Evolutionary conservation across 2,113 vertebrate species (phyloP).

Genomic region (Alligator sinensis): DNA sequence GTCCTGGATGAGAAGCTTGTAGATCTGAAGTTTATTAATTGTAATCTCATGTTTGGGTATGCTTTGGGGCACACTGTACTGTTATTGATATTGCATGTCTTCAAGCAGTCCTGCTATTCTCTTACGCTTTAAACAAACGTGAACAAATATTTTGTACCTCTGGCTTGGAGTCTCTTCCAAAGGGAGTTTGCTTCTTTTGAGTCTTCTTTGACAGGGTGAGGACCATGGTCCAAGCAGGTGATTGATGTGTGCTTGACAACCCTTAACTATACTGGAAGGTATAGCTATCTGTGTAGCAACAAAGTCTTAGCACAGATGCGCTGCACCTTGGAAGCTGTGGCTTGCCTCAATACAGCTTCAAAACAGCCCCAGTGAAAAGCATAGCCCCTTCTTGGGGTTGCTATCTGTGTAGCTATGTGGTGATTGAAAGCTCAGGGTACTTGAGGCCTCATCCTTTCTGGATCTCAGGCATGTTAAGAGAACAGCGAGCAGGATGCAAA

Average conservation of each 20-base stretch:
- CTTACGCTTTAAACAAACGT: not conserved
- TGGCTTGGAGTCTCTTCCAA: not conserved
- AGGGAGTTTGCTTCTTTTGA: not conserved
- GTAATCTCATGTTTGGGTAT: not conserved
- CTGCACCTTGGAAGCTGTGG: not conserved
- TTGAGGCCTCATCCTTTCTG: too few relatives aligned
- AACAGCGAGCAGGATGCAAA: too few relatives aligned
- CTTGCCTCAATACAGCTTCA: too few relatives aligned
- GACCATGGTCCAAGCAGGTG: not conserved
- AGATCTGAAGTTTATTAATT: not conserved
- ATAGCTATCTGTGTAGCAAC: not conserved
- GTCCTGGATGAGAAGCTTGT: not conserved
- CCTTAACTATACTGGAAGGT: not conserved
- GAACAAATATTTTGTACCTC: not conserved
- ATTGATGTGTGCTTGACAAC: not conserved
- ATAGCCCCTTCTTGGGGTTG: too few relatives aligned
- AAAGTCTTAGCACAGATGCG: not conserved
- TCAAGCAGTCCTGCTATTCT: not conserved
- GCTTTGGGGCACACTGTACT: not conserved
- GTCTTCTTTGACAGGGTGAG: not conserved
- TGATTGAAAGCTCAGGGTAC: too few relatives aligned
- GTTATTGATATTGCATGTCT: not conserved
- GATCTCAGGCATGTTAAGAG: too few relatives aligned
- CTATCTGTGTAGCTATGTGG: too few relatives aligned
- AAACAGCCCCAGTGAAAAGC: too few relatives aligned